Base-by-base conservation (phyloP, 2,888 invertebrate genomes). In the Griposia aprilina region DNA sequence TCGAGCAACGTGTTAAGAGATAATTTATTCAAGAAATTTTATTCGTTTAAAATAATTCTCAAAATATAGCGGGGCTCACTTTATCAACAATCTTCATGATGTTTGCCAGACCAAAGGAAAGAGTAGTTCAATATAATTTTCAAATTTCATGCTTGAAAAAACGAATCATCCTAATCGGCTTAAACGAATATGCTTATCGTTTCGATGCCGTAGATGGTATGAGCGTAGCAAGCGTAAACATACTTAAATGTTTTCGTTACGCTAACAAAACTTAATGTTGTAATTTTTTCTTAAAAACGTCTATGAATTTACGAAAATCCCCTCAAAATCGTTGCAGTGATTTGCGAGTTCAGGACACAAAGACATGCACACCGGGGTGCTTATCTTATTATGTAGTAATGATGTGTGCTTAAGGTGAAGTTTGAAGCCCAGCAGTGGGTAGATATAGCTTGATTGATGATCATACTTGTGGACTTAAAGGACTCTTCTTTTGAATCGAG, bases 361-460 rank as follows among this genome's bases (percentile, higher is more conserved):
- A 87, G 78, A 78, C 76, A 80, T 67, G 84, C 78, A 75, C 74
- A 78, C 62, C 45, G 73, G 75, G 78, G 75, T 57, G 75, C 67
- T 84, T 84, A 84, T 87, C 81, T 76, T 84, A 87, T 78, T 80
- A 70, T 78, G 62, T 74, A 78, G 77, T 84, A 84, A 87, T 89
- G 87, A 87, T 83, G 87, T 82, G 82, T 82, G 85, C 78, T 89
- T 81, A 62, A 82, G 57, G 75, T 78, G 74, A 76, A 83, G 74
- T 76, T 69, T 55, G 83, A 77, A 72, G 74, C 63, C 60, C 48
- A 78, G 41, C 80, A 69, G 76, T 80, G 76, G 74, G 87, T 62
- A 87, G 87, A 87, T 87, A 87, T 62, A 50, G 17, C 41, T 69
- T 87, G 87, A 87, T 87, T 87, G 82, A 87, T 87, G 89, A 78